These are phyloP conservation scores for Empidonax alnorum DNA, from an alignment of 2,113 vertebrate species.

Conservation along the genomic window DNA sequence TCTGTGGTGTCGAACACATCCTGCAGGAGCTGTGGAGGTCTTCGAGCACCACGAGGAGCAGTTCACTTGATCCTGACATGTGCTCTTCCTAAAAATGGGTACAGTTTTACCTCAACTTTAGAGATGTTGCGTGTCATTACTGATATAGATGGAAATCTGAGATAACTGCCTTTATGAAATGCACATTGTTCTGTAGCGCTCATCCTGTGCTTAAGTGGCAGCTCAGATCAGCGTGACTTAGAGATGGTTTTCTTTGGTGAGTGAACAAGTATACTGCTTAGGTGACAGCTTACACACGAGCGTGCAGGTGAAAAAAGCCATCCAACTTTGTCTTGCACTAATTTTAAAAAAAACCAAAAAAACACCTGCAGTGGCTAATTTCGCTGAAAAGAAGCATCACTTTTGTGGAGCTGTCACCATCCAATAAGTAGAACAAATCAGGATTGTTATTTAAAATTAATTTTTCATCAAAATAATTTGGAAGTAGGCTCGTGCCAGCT, in stretches of 20 bases:
- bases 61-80: rapidly evolving
- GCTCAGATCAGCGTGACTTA: not conserved
- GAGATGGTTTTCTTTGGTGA: not conserved
- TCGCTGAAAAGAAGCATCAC: not conserved
- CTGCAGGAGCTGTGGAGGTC: not conserved
- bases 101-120: rapidly evolving
- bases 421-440: not conserved
- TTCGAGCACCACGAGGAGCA: not conserved
- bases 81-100: not conserved
- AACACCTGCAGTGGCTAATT: not conserved
- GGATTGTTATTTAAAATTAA: not conserved
- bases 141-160: rapidly evolving
- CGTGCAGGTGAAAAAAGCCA: not conserved
- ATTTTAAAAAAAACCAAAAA: not conserved
- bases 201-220: rapidly evolving
- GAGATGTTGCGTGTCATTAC: not conserved
- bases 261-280: not conserved
- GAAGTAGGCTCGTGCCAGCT: not conserved
- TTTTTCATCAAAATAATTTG: not conserved
- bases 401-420: not conserved
- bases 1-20: not conserved
- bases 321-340: not conserved
- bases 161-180: not conserved
- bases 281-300: not conserved
- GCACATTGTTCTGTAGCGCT: not conserved